A percentile compares a stretch with the other conserved stretches of the same genome.
These are phyloP conservation scores for Trissolcus japonicus DNA, from an alignment of 2,888 invertebrate genomes.

Conservation along the genomic window DNA sequence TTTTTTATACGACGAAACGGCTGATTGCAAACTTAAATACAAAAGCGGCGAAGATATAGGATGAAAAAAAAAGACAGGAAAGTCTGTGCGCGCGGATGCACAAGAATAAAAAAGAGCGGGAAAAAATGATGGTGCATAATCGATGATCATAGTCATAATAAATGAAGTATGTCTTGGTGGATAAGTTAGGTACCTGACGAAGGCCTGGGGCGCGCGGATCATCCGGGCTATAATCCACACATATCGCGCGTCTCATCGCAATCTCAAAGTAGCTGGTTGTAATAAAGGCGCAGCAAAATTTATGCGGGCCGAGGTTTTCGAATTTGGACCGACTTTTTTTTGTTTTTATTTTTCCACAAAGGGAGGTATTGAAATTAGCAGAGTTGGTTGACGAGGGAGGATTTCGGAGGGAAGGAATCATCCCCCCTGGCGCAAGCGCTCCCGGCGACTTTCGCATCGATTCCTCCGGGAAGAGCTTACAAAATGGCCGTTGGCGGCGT, in stretches of 20 bases:
- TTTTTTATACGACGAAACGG: neutral
- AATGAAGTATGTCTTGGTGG: constrained; percentile 73
- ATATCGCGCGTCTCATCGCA: constrained; percentile 75
- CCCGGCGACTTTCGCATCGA: constrained; percentile 76
- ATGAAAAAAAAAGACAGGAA: constrained; percentile 15
- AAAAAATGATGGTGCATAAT: constrained; percentile 73
- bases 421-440: constrained; percentile 74
- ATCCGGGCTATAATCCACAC: constrained; percentile 74
- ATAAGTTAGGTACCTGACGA: constrained; percentile 72
- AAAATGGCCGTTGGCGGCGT: constrained; percentile 75
- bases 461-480: constrained; percentile 76
- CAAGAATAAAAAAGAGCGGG: constrained; percentile 30
- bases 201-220: constrained; percentile 73
- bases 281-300: constrained; percentile 64
- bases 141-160: constrained; percentile 76
- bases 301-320: too few species aligned
- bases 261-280: constrained; percentile 76
- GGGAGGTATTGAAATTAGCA: too few species aligned
- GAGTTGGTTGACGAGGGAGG: constrained; percentile 41
- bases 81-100: constrained; percentile 26
- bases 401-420: constrained; percentile 63
- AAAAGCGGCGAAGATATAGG: constrained; percentile 1
- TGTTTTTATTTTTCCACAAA: too few species aligned
- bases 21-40: neutral
- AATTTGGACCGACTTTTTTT: too few species aligned